Evolutionary conservation across 2,888 invertebrate species (phyloP).

Genomic region (Lepidonotus clava): DNA sequence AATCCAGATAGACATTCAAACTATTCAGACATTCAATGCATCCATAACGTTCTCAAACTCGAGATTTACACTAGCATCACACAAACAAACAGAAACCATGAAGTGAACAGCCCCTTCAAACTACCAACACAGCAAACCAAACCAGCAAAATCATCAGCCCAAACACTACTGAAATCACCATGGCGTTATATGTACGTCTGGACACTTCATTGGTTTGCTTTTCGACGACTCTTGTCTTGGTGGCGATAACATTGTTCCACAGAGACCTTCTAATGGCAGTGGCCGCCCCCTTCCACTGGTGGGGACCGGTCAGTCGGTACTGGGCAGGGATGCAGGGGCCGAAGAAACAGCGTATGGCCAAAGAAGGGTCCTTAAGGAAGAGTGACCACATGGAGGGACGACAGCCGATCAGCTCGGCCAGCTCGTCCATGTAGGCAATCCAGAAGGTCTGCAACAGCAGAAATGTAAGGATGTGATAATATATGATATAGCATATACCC

Average conservation of each 20-base stretch:
- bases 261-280: constrained; percentile 63
- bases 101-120: too few relatives aligned
- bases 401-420: constrained; percentile 72
- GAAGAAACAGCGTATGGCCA: constrained; percentile 74
- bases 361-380: constrained; percentile 67
- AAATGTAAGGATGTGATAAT: too few relatives aligned
- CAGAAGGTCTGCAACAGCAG: constrained; percentile 77
- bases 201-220: background rate
- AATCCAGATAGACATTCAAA: too few relatives aligned
- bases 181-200: too few relatives aligned
- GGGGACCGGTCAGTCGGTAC: constrained; percentile 74
- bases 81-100: too few relatives aligned
- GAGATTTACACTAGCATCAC: too few relatives aligned
- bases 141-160: background rate
- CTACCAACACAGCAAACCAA: background rate
- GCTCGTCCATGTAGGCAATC: constrained; percentile 78
- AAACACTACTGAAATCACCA: background rate
- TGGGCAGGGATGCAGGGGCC: constrained; percentile 78
- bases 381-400: constrained; percentile 70
- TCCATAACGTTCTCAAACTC: too few relatives aligned
- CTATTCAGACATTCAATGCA: too few relatives aligned
- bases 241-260: constrained; percentile 58
- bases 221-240: constrained; percentile 54
- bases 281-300: constrained; percentile 71
- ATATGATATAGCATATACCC: too few relatives aligned